These are phyloP conservation scores for Megalonaias nervosa DNA, from an alignment of 1,140 invertebrate species.

Conservation along the genomic window DNA sequence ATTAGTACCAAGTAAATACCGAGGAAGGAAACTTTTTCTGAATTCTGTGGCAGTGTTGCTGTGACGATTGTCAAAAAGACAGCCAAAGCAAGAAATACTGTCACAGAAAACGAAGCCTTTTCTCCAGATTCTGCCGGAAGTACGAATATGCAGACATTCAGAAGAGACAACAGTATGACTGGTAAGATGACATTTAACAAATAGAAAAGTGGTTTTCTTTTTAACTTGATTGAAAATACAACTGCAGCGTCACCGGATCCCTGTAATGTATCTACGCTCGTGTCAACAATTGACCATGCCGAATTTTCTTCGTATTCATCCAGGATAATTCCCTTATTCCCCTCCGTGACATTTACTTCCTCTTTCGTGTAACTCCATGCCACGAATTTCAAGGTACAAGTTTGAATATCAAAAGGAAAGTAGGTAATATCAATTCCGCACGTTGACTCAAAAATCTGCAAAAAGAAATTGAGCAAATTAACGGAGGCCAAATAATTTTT, in stretches of 20 bases:
- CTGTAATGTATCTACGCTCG: not conserved
- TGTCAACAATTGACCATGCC: conserved; percentile 2
- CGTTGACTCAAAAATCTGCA: conserved; percentile 96
- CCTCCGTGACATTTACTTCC: conserved; percentile 62
- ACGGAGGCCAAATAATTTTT: too few relatives aligned
- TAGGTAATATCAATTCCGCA: conserved; percentile 90
- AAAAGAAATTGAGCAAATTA: not conserved
- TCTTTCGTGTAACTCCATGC: conserved; percentile 52
- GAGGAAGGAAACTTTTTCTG: conserved; percentile 1
- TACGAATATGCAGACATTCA: conserved; percentile 15
- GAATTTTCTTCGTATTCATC: conserved; percentile 7
- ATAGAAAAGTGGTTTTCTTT: conserved; percentile 10
- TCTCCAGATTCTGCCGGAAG: conserved; percentile 15
- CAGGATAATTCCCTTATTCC: conserved; percentile 6
- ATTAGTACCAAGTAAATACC: conserved; percentile 7
- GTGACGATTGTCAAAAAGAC: conserved; percentile 17
- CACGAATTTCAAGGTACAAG: conserved; percentile 73
- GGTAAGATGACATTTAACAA: conserved; percentile 10
- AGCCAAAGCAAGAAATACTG: conserved; percentile 15
- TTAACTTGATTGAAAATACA: conserved; percentile 8
- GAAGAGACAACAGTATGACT: conserved; percentile 1
- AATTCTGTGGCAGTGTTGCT: conserved; percentile 10
- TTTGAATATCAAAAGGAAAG: conserved; percentile 83
- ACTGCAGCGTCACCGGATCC: not conserved
- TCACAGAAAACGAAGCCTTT: conserved; percentile 9